Base-by-base conservation (phyloP, 1,140 invertebrate genomes). In the Chironomus tepperi region DNA sequence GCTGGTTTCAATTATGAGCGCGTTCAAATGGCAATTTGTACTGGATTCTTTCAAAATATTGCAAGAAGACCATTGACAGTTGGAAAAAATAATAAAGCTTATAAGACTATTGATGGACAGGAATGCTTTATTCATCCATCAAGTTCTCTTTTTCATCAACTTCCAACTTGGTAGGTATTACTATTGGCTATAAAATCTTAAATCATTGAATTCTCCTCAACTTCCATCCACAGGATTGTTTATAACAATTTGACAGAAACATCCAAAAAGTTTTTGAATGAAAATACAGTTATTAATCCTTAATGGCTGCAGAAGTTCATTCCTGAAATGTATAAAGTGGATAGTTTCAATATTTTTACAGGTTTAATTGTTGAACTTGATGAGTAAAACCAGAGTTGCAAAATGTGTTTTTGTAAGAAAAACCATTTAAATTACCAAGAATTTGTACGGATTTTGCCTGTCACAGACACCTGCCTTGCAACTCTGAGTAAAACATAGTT, bases 81-180 rank as follows among this genome's bases (percentile, higher is more conserved):
- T 57, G 47, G 47, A 15, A 0, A 8, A 15, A 15, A 1, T 2
- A 34, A 34, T 12, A 57, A 99, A 86, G 98, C 98, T 0, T 99
- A 99, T 81, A 85, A 97, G 74, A 99, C 98, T 0, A 84, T 34
- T 34, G 24, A 34, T 99, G 1, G 97, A 76, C 97, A 99, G 85
- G 95, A 98, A 1, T 97, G 99, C 0, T 99, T 99, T 80, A 99
- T 99, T 80, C 98, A 99, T 87, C 98, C 98, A 0, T 98, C 96
- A 0, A 98, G 94, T 84, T 94, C 97, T 0, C 84, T 99, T 0
- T 99, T 99, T 80, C 98, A 99, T 83, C 84, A 96, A 76, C 97
- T 99, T 83, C 98, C 98, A 0, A 97, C 99, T 85, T 99, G 98
- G 47, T 57, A 57, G 15, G 12, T 95, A 94, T 76, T 73, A 78